A percentile compares a stretch with the other conserved stretches of the same genome.
These are phyloP conservation scores for Heteractis magnifica DNA, from an alignment of 92 coral and sea anemone species.

Conservation along the genomic window DNA sequence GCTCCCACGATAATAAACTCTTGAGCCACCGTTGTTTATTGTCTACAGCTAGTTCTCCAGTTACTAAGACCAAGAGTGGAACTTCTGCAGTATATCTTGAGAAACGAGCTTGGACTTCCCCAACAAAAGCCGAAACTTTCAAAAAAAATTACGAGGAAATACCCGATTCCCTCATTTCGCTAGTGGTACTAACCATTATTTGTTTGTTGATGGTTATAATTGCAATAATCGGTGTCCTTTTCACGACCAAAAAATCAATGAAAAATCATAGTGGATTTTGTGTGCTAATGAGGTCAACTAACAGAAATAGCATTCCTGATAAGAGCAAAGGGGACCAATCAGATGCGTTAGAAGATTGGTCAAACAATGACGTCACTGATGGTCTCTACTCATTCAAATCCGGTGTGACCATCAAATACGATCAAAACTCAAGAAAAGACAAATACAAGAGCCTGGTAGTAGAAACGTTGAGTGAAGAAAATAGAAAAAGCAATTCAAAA, in stretches of 20 bases:
- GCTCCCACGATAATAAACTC: not conserved
- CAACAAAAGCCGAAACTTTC: no score
- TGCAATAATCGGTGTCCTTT: no score
- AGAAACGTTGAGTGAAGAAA: not conserved
- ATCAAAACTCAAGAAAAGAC: conserved; percentile 2
- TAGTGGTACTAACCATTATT: no score
- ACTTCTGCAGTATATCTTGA: no score
- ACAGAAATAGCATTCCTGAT: not conserved
- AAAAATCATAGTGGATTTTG: no score
- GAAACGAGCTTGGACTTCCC: no score
- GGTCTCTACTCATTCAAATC: not conserved
- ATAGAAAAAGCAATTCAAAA: not conserved
- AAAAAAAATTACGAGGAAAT: no score
- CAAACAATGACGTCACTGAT: not conserved
- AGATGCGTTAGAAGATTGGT: conserved; percentile 24
- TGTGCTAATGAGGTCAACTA: not conserved
- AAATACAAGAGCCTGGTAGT: conserved; percentile 11
- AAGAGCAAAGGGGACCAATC: conserved; percentile 8
- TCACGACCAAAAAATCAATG: no score
- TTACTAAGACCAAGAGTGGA: not conserved
- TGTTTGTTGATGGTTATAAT: no score
- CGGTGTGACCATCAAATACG: not conserved
- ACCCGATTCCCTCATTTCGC: no score
- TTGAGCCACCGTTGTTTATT: not conserved
- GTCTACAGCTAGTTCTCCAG: not conserved